Evolutionary conservation across 2,113 vertebrate genomes (phyloP).

Genomic region (Caloenas nicobarica): DNA sequence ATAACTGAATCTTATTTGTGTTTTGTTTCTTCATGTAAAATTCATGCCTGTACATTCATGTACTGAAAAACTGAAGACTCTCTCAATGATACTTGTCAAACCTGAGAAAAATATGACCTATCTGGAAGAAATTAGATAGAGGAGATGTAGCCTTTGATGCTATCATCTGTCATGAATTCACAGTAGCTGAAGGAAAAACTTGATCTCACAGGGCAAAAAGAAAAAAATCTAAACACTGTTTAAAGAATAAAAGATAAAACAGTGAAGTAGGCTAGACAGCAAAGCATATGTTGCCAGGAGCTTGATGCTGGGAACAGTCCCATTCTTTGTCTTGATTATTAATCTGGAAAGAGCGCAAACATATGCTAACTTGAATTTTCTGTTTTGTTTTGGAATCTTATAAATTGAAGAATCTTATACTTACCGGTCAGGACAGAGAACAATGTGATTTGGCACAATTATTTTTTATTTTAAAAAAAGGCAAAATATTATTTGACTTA

Average conservation of each 20-base stretch:
- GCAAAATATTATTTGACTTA: neutral
- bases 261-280: neutral
- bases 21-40: neutral
- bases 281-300: conserved; percentile 25
- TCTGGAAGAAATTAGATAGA: neutral
- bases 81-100: neutral
- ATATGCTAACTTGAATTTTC: conserved; percentile 20
- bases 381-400: neutral
- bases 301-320: neutral
- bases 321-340: conserved; percentile 21
- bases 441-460: neutral
- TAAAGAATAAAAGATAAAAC: neutral
- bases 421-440: neutral
- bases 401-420: neutral
- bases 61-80: neutral
- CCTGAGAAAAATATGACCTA: neutral
- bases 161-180: neutral
- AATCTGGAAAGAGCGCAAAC: neutral
- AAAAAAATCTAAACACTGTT: neutral
- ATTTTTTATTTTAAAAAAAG: neutral
- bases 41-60: neutral
- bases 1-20: neutral
- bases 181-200: neutral
- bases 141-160: neutral
- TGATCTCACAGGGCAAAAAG: neutral